These are phyloP conservation scores for Megamerina dolium DNA, from an alignment of 2,888 invertebrate genomes.

Conservation along the genomic window DNA sequence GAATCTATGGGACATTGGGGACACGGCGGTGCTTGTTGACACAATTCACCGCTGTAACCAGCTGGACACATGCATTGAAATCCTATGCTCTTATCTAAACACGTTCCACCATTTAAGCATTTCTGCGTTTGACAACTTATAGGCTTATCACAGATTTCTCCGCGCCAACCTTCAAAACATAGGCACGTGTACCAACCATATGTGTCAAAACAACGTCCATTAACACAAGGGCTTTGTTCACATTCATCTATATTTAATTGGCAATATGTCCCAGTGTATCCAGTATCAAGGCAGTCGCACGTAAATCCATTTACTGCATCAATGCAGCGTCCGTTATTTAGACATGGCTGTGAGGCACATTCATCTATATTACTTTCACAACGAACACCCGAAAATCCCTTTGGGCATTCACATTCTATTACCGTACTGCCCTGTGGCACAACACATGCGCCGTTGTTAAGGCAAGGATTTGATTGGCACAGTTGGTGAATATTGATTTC, in stretches of 20 bases:
- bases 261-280: constrained; percentile 68
- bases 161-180: constrained; percentile 73
- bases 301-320: constrained; percentile 69
- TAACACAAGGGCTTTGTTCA: constrained; percentile 61
- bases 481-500: constrained; percentile 63
- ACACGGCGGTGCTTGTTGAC: constrained; percentile 44
- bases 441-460: constrained; percentile 71
- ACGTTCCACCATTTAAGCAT: constrained; percentile 72
- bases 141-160: constrained; percentile 67
- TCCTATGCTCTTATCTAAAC: constrained; percentile 53
- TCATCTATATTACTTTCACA: constrained; percentile 69
- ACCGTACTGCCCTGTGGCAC: constrained; percentile 55
- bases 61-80: constrained; percentile 67
- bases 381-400: constrained; percentile 49
- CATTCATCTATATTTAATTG: constrained; percentile 79
- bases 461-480: constrained; percentile 72
- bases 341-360: constrained; percentile 63
- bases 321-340: constrained; percentile 66
- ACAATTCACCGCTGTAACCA: constrained; percentile 52
- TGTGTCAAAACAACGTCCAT: constrained; percentile 75
- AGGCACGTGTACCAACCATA: constrained; percentile 74
- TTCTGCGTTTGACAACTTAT: constrained; percentile 61
- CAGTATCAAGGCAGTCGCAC: constrained; percentile 72
- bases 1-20: constrained; percentile 60
- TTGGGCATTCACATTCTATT: constrained; percentile 57